These are phyloP conservation scores for Dinomys branickii DNA, from an alignment of 2,113 vertebrate species.

Conservation along the genomic window DNA sequence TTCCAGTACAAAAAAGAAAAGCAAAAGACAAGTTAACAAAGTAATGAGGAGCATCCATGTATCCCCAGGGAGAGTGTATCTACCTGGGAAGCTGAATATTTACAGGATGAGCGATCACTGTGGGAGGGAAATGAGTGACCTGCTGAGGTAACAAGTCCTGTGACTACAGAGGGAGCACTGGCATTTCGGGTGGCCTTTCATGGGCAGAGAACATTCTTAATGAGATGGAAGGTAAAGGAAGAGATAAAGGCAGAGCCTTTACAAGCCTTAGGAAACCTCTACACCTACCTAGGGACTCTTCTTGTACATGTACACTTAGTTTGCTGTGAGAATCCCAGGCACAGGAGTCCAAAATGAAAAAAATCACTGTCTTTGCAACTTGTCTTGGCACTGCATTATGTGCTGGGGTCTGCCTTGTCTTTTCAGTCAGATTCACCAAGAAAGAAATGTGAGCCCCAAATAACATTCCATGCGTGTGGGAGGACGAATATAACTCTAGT, in stretches of 20 bases:
- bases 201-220: not conserved
- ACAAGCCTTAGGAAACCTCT: not conserved
- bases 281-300: not conserved
- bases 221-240: not conserved
- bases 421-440: not conserved
- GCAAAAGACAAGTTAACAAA: too few species aligned
- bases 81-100: not conserved
- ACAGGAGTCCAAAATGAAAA: not conserved
- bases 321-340: not conserved
- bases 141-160: not conserved
- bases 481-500: slow-evolving; percentile 22
- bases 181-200: not conserved
- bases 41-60: not conserved
- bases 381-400: not conserved
- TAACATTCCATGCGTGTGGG: slow-evolving; percentile 13
- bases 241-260: not conserved
- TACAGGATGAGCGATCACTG: not conserved
- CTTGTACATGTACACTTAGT: not conserved
- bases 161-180: not conserved
- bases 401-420: not conserved
- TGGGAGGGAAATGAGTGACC: not conserved
- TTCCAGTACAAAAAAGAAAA: not conserved
- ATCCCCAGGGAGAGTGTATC: not conserved
- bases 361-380: not conserved
- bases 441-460: slow-evolving; percentile 21